These are phyloP conservation scores for Hyperoplus immaculatus DNA, from an alignment of 2,797 vertebrate species.

Conservation along the genomic window DNA sequence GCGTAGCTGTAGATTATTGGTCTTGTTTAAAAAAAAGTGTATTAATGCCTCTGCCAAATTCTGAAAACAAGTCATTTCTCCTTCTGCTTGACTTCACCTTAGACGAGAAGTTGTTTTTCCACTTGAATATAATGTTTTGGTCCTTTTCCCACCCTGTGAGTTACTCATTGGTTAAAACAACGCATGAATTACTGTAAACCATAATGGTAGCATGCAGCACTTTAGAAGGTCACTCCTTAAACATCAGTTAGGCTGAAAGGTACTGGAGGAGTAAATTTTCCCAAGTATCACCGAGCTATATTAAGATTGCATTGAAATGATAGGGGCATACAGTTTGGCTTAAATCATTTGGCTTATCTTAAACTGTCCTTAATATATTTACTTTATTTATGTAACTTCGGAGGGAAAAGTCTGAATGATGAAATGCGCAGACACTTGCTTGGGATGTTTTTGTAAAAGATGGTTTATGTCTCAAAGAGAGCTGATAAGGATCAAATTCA, in stretches of 20 bases:
- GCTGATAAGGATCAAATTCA: conserved; percentile 10
- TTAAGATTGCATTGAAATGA: conserved; percentile 29
- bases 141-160: neutral
- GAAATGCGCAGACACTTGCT: neutral
- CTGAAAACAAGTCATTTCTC: neutral
- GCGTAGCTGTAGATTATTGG: neutral
- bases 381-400: neutral
- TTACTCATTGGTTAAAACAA: conserved; percentile 3
- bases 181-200: conserved; percentile 35
- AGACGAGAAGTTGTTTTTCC: neutral
- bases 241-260: conserved; percentile 27
- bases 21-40: neutral
- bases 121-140: neutral
- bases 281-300: conserved; percentile 17
- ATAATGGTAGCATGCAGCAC: conserved; percentile 18
- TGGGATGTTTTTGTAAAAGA: neutral
- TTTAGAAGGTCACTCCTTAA: conserved; percentile 21
- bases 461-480: neutral
- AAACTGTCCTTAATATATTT: neutral
- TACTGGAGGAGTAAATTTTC: conserved; percentile 13
- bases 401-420: neutral
- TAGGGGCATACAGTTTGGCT: conserved; percentile 15
- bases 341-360: conserved; percentile 21
- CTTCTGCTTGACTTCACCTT: conserved; percentile 3
- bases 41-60: neutral